A percentile compares a stretch with the other conserved stretches of the same genome.
phyloP scores from a whole-genome alignment of 2,797 vertebrate species.

The Anguilla pacifica region DNA sequence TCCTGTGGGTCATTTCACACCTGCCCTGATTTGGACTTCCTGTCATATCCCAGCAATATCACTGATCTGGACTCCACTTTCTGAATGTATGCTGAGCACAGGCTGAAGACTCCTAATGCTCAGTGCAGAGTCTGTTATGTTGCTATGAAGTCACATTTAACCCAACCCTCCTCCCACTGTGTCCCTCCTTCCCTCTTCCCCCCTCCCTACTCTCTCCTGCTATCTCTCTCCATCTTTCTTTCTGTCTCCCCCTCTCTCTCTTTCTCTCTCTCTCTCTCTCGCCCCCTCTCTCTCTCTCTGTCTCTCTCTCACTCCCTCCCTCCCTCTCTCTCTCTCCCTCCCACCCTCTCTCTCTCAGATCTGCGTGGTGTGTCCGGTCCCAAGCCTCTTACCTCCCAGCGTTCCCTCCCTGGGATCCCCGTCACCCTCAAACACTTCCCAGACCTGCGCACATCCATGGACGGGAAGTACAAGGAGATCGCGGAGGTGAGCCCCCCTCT shows the following conservation, averaged over 20 bases:
- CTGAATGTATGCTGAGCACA: not conserved
- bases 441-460: constrained; percentile 92
- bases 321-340: not conserved
- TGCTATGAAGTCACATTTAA: not conserved
- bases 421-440: constrained; percentile 81
- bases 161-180: not conserved
- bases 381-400: constrained; percentile 81
- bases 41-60: not conserved
- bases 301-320: not conserved
- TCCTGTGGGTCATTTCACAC: not conserved
- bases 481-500: constrained; percentile 78
- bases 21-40: not conserved
- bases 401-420: constrained; percentile 85
- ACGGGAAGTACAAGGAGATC: constrained; percentile 95
- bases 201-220: constrained; percentile 20
- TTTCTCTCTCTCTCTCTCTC: constrained; percentile 35
- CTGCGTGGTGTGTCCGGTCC: constrained; percentile 66
- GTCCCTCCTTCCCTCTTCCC: not conserved
- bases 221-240: not conserved
- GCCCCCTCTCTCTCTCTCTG: constrained; percentile 17
- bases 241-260: constrained; percentile 12
- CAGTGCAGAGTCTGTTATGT: not conserved
- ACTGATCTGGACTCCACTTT: not conserved
- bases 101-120: not conserved
- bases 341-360: constrained; percentile 64